These are phyloP conservation scores for Mesorhabditis spiculigera DNA, from an alignment of 2,888 invertebrate genomes.

Conservation along the genomic window DNA sequence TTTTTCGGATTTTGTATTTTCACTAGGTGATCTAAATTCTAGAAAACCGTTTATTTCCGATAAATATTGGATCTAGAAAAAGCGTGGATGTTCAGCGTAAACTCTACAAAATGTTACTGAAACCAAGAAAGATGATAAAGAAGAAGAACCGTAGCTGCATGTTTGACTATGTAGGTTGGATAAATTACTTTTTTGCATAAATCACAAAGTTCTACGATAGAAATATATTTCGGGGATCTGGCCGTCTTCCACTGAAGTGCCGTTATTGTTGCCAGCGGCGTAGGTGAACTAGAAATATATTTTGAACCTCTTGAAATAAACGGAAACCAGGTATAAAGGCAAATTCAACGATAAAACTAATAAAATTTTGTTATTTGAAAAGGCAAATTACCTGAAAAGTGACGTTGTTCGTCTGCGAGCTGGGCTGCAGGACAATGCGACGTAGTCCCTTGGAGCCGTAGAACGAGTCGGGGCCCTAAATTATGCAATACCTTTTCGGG, in stretches of 20 bases:
- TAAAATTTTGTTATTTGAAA: too few species aligned
- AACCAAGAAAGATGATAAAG: constrained; percentile 14
- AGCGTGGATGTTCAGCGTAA: constrained; percentile 19
- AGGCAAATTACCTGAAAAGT: constrained; percentile 11
- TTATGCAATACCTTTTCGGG: constrained; percentile 57
- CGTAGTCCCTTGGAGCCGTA: constrained; percentile 79
- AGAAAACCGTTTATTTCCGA: too few species aligned
- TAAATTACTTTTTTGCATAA: neutral
- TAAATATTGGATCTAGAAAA: constrained; percentile 6
- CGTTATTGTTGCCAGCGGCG: constrained; percentile 76
- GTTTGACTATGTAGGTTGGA: neutral
- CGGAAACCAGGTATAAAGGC: too few species aligned
- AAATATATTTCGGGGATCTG: constrained; percentile 84
- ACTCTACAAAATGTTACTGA: constrained; percentile 18
- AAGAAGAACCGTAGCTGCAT: constrained; percentile 12
- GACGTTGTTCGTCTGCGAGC: constrained; percentile 19
- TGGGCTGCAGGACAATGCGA: constrained; percentile 69
- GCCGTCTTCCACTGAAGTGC: constrained; percentile 80
- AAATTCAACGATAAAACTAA: too few species aligned
- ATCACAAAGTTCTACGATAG: constrained; percentile 57
- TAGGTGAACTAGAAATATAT: constrained; percentile 78
- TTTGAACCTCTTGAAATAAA: too few species aligned
- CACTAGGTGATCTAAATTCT: too few species aligned
- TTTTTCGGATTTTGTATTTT: too few species aligned
- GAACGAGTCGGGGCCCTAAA: constrained; percentile 76